Percentiles rank a stretch among this genome's conserved stretches.
These are phyloP conservation scores for Hipposideros armiger DNA, from an alignment of 2,113 vertebrate genomes.

Conservation along the genomic window DNA sequence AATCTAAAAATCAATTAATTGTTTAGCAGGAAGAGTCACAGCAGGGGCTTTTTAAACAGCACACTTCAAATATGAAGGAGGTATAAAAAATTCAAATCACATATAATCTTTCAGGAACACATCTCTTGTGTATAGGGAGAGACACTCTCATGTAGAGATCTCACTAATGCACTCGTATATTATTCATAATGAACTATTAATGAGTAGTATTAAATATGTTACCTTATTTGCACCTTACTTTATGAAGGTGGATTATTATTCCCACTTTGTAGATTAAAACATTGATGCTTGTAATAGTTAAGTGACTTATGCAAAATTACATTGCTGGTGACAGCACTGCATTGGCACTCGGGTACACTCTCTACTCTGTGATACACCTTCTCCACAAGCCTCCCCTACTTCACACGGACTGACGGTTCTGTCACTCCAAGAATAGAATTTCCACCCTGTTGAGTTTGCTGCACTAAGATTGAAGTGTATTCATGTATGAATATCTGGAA, in stretches of 20 bases:
- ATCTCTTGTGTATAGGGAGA: neutral
- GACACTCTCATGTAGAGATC: neutral
- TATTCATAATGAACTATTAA: neutral
- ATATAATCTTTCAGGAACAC: neutral
- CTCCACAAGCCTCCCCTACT: neutral
- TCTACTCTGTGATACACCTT: neutral
- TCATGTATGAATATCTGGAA: constrained; percentile 30
- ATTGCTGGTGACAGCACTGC: neutral
- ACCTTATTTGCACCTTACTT: neutral
- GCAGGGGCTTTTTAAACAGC: neutral
- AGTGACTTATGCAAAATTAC: neutral
- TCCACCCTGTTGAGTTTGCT: neutral
- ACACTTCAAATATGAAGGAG: constrained; percentile 2
- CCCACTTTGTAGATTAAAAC: neutral
- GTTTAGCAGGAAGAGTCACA: constrained; percentile 32
- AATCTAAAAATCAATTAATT: constrained; percentile 27
- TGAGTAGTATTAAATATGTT: neutral
- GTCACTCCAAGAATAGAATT: neutral
- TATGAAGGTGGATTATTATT: neutral
- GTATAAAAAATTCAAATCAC: neutral
- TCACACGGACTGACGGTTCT: neutral
- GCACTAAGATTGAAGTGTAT: neutral
- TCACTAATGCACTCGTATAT: neutral
- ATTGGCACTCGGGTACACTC: neutral
- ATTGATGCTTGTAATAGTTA: neutral